Evolutionary conservation across 2,888 invertebrate genomes (phyloP).

Genomic region (Pseudococcus viburni): DNA sequence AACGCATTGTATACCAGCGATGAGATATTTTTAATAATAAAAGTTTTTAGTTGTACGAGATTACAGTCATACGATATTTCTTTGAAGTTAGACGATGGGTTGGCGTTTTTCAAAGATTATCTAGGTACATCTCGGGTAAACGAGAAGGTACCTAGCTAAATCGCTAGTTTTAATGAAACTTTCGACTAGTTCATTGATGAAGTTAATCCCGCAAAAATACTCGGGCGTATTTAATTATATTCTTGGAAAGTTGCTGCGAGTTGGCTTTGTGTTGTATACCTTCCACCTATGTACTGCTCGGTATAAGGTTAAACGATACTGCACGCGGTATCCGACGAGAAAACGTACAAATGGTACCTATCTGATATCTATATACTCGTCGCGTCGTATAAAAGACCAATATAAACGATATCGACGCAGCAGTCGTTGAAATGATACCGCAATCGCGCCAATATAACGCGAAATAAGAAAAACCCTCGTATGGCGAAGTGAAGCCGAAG

Average conservation of each 20-base stretch:
- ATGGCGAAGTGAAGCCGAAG: not conserved
- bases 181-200: slow-evolving; percentile 31
- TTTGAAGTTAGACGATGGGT: not conserved
- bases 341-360: not conserved
- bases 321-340: not conserved
- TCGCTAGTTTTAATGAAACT: slow-evolving; percentile 34
- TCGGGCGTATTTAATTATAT: slow-evolving; percentile 46
- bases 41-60: slow-evolving; percentile 1
- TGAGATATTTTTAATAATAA: slow-evolving; percentile 34
- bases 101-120: slow-evolving; percentile 22
- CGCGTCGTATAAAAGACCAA: slow-evolving; percentile 19
- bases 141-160: not conserved
- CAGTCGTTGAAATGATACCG: slow-evolving; percentile 1
- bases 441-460: not conserved
- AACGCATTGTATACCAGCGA: not conserved
- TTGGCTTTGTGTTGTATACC: too few species aligned
- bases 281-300: not conserved
- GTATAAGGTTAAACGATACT: slow-evolving; percentile 18
- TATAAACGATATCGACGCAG: not conserved
- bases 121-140: not conserved
- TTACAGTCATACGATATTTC: slow-evolving; percentile 6
- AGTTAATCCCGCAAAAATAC: slow-evolving; percentile 44
- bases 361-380: not conserved
- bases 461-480: not conserved
- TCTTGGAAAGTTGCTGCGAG: not conserved